Evolutionary conservation across 2,113 vertebrate genomes (phyloP).

Genomic region (Prionailurus bengalensis): DNA sequence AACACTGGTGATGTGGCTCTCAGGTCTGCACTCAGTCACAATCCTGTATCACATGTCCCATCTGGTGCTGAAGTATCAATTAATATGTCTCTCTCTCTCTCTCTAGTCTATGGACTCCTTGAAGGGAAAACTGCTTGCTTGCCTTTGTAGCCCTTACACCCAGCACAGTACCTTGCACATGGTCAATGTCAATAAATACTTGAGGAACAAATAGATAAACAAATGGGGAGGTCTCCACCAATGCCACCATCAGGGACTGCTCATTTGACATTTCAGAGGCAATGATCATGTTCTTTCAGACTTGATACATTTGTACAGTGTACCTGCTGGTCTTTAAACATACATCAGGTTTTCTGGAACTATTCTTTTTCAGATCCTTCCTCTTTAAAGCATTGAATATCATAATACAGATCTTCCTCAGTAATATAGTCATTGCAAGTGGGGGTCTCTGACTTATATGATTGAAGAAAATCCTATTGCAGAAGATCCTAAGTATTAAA

Average conservation of each 20-base stretch:
- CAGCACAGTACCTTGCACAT: background rate
- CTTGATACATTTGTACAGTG: background rate
- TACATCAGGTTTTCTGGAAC: background rate
- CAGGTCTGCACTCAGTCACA: background rate
- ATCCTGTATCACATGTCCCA: background rate
- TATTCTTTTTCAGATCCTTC: background rate
- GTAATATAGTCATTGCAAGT: background rate
- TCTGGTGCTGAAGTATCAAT: background rate
- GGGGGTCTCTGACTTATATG: background rate
- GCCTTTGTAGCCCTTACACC: background rate
- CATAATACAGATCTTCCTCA: constrained; percentile 18
- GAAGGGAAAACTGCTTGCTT: background rate
- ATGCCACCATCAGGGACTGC: background rate
- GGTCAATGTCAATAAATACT: background rate
- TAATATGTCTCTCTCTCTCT: background rate
- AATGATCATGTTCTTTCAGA: background rate
- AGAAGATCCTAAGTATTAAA: background rate
- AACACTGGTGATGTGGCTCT: background rate
- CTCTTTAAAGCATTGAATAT: background rate
- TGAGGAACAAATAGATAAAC: background rate
- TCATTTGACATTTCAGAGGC: background rate
- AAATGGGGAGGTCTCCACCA: background rate
- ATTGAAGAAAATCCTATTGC: background rate
- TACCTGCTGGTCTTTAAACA: background rate
- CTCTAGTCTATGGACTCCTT: background rate